Base-by-base conservation (phyloP, 35 echinoderm and acorn worm genomes). In the Anneissia japonica region DNA sequence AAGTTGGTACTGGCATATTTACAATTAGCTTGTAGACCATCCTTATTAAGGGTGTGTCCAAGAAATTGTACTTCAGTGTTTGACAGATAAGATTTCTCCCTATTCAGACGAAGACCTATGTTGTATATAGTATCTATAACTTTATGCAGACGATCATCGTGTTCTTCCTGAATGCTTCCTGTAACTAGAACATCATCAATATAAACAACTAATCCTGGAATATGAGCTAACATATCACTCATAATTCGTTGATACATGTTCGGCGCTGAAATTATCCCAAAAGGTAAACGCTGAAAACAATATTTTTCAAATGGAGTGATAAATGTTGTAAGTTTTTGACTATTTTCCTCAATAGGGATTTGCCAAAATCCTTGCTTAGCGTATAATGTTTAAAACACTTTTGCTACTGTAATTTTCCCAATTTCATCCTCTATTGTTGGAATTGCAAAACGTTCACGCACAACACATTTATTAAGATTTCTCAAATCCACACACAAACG, bases 371-470 rank as follows among this genome's bases (percentile, higher is more conserved):
- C 73, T 30, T 33, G 26, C 3, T 75, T 75, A 30, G 73, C 32
- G 23, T 75, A 4, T 30, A 75, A 33, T 75, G 26, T 75, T 3
- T 4, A 75, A 75, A 75, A 75, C 26, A 75, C 73, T 5, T 4
- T 30, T 5, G 73, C 73, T 7, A 4, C 73, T 33, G 26, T 7
- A 30, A 75, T 13, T 33, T 75, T n/a, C 3, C 26, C 73, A 30
- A 75, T 30, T 7, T 76, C 88, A 76, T 90, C 81, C 34, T 90
- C 81, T 35, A 90, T 64, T 30, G 72, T 90, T 11, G 36, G 46
- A 21, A 74, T 90, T 14, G 81, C 64, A 35, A 85, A 73, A 39
- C 84, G 88, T 0, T 39, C 34, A 36, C 39, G 72, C 36, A 86
- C 46, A 10, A 81, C 88, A 75, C 31, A 32, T 31, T 77, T 36